A percentile compares a stretch with the other conserved stretches of the same genome.
Evolutionary conservation across 2,888 invertebrate genomes (phyloP).

Genomic region (Aphrophora alni): DNA sequence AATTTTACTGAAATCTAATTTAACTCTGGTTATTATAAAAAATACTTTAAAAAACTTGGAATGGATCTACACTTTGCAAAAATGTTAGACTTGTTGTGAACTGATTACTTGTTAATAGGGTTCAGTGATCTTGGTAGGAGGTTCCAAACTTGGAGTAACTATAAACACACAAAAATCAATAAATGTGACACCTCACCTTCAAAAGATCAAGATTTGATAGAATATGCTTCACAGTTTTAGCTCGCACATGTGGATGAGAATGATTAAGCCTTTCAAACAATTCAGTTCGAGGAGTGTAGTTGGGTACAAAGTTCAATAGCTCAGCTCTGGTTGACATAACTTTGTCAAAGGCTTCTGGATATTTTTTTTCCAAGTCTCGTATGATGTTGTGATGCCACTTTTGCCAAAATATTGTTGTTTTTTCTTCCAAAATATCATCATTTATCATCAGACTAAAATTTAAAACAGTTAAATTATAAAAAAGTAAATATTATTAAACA

Average conservation of each 20-base stretch:
- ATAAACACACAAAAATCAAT: no score
- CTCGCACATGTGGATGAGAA: slow-evolving; percentile 56
- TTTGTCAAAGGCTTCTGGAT: slow-evolving; percentile 74
- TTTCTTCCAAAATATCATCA: neutral
- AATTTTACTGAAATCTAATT: no score
- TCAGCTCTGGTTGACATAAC: slow-evolving; percentile 37
- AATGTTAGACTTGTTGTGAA: no score
- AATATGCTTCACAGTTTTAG: neutral
- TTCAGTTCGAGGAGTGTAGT: slow-evolving; percentile 42
- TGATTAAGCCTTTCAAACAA: slow-evolving; percentile 65
- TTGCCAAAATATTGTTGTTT: neutral
- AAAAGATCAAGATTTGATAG: neutral
- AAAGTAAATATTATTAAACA: no score
- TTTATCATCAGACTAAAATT: neutral
- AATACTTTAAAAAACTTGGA: no score
- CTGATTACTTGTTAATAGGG: no score
- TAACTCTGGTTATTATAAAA: no score
- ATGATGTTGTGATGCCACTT: slow-evolving; percentile 55
- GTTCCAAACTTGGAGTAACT: no score
- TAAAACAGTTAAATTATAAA: no score
- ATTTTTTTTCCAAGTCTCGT: slow-evolving; percentile 70
- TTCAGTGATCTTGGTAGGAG: no score
- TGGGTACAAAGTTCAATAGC: slow-evolving; percentile 41
- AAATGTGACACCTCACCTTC: neutral
- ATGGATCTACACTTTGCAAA: no score